Evolutionary conservation across 2,113 vertebrate species (phyloP), one percentile per base, ranked within the genome.

Genomic region (Oncorhynchus masou): DNA sequence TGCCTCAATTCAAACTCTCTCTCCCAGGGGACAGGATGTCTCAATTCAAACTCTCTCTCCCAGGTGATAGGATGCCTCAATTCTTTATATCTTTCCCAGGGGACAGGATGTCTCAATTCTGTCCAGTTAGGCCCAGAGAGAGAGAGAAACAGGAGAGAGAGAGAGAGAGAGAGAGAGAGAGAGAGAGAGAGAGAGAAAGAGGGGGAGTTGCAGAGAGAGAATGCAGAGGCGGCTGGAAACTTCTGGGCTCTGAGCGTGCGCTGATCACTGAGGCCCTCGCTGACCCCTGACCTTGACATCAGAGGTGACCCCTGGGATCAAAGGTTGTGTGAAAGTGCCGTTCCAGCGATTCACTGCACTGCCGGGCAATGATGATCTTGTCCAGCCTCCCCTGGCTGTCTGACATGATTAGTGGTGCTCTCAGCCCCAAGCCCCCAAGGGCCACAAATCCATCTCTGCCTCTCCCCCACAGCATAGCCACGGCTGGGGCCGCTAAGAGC

Each of bases 281-380:
- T 85, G 88, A 92, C 91, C 91, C 89, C 81, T 90, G 91, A 92
- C 90, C 90, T 91, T 92, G 91, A 92, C 89, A 89, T 87, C 34
- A 8, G 86, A 88, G 84, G 81, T 86, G 84, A 84, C 72, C 79
- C 76, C 49, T 16, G 75, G 77, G 92, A 91, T 91, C 86, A 91
- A 83, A 91, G 92, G 92, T 91, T 92, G 92, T 93, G 92, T 92
- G 92, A 92, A 93, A 89, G 85, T 90, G 89, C 87, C 87, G 85
- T 79, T 13, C 84, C 81, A 75, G 86, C 87, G 79, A 87, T 93
- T 92, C 89, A 89, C 91, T 91, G 71, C 91, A 84, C 83, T 85
- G 83, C 82, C 83, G 88, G 91, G 82, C 85, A 88, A 89, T 87
- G 88, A 90, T 90, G 81, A 90, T 88, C 86, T 87, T 89, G 89